A percentile compares a stretch with the other conserved stretches of the same genome.
These are phyloP conservation scores for Nomada hirtipes DNA, from an alignment of 2,888 invertebrate genomes.

Conservation along the genomic window DNA sequence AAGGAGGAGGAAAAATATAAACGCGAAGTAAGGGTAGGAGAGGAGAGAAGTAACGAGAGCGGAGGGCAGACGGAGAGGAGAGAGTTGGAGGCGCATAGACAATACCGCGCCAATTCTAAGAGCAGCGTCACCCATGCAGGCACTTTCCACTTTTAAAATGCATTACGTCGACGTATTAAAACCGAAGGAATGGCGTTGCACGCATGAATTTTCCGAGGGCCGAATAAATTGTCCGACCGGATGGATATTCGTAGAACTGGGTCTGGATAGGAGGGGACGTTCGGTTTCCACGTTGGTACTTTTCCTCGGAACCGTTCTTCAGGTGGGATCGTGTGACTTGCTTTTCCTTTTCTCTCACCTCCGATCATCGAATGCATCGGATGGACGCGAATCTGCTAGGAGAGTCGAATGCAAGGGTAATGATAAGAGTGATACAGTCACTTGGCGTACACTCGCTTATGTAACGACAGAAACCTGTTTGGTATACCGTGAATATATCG, in stretches of 20 bases:
- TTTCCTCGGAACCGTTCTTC: background rate
- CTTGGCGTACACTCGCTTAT: constrained; percentile 47
- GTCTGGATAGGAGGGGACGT: background rate
- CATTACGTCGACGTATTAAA: constrained; percentile 11
- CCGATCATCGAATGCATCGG: constrained; percentile 7
- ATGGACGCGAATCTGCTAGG: background rate
- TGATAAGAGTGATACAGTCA: constrained; percentile 51
- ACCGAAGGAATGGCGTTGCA: background rate
- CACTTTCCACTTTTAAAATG: constrained; percentile 50
- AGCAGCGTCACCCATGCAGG: constrained; percentile 42
- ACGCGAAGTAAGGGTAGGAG: constrained; percentile 10
- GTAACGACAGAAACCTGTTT: constrained; percentile 62
- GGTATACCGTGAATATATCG: constrained; percentile 40
- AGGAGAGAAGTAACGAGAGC: background rate
- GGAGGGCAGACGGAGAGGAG: background rate
- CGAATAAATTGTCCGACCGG: background rate
- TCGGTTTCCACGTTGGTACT: background rate
- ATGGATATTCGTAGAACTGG: background rate
- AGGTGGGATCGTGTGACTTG: background rate
- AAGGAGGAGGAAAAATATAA: constrained; percentile 51
- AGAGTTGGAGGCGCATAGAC: constrained; percentile 47
- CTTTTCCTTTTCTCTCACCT: background rate
- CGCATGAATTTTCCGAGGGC: constrained; percentile 23
- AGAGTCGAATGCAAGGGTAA: constrained; percentile 37
- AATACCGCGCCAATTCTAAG: constrained; percentile 52